A percentile compares a stretch with the other conserved stretches of the same genome.
These are phyloP conservation scores for Nymphicus hollandicus DNA, from an alignment of 2,113 vertebrate species.

Conservation along the genomic window DNA sequence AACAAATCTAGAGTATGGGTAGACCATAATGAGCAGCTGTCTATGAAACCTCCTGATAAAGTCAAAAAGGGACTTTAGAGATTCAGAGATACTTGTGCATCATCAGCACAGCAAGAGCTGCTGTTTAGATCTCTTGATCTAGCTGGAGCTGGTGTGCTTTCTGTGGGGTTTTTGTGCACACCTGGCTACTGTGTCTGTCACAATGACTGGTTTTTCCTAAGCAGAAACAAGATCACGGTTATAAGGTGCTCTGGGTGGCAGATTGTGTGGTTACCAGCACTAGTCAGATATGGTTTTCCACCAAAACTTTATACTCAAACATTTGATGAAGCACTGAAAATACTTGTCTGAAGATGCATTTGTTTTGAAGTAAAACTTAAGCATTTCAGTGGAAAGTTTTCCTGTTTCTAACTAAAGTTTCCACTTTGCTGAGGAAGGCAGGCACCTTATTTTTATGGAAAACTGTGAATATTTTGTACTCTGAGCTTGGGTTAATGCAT, in stretches of 20 bases:
- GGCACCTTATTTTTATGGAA: neutral
- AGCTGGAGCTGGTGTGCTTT: fast-evolving
- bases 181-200: neutral
- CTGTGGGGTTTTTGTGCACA: fast-evolving
- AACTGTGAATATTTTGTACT: neutral
- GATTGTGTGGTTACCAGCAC: neutral
- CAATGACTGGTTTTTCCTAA: neutral
- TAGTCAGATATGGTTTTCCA: neutral
- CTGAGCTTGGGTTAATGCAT: neutral
- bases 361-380: neutral
- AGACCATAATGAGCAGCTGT: neutral
- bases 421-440: neutral
- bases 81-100: neutral
- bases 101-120: neutral
- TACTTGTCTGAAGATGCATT: fast-evolving
- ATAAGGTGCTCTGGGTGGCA: neutral
- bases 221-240: neutral
- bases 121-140: neutral
- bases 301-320: neutral
- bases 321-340: neutral
- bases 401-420: neutral
- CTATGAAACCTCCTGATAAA: neutral
- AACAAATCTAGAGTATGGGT: no score
- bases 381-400: neutral
- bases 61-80: neutral